Evolutionary conservation across 2,888 invertebrate genomes (phyloP).

Genomic region (Temnothorax rugatulus): DNA sequence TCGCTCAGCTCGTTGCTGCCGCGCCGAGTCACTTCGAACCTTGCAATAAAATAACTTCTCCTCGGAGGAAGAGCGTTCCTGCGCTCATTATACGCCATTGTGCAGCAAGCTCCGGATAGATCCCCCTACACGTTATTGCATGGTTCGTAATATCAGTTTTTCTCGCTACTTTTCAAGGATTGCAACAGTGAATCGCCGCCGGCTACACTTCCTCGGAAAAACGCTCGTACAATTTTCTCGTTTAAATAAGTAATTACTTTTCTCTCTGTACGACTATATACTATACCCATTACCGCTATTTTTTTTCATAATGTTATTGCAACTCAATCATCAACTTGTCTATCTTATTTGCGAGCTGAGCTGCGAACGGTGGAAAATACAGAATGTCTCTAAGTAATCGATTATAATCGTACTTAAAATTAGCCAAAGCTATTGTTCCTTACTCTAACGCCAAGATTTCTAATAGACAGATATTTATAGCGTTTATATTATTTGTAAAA

Average conservation of each 20-base stretch:
- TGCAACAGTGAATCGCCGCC: conserved; percentile 23
- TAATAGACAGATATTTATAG: not conserved
- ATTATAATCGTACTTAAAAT: not conserved
- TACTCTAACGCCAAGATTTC: not conserved
- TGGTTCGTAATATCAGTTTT: conserved; percentile 35
- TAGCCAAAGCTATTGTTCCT: not conserved
- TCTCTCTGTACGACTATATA: not conserved
- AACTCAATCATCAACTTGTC: not conserved
- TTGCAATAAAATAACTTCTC: conserved; percentile 70
- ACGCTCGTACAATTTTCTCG: conserved; percentile 18
- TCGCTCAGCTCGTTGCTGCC: conserved; percentile 42
- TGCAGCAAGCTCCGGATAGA: conserved; percentile 42
- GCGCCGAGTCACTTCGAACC: conserved; percentile 46
- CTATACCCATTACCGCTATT: not conserved
- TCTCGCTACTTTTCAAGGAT: conserved; percentile 45
- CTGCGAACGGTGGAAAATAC: not conserved
- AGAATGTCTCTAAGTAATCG: not conserved
- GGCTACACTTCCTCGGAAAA: conserved; percentile 5
- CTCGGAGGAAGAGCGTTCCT: conserved; percentile 52
- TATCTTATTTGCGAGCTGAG: not conserved
- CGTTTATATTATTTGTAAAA: not conserved
- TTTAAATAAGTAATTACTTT: conserved; percentile 27
- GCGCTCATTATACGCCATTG: conserved; percentile 56
- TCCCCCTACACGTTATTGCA: conserved; percentile 40
- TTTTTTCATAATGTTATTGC: not conserved